Conservation (phyloP, 1,140 invertebrate species). For the Phthorimaea operculella region DNA sequence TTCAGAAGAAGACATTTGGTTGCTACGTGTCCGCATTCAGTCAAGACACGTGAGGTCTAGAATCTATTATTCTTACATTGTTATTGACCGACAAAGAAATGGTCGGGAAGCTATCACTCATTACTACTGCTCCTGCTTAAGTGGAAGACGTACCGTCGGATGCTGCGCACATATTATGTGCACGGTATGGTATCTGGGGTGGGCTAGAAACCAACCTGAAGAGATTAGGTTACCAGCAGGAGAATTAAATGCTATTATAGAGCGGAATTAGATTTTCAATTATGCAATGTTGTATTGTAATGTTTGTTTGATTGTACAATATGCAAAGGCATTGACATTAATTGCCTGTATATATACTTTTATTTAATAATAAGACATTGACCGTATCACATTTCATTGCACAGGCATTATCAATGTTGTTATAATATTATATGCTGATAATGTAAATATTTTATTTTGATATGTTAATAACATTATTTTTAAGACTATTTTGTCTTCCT, state of each 20-base stretch:
- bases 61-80: conserved; percentile 10
- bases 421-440: no score
- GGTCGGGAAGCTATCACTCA: neutral
- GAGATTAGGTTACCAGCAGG: neutral
- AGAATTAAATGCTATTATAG: conserved; percentile 1
- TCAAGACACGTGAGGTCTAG: conserved; percentile 7
- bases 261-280: no score
- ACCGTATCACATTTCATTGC: no score
- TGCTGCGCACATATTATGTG: conserved; percentile 9
- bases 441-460: no score
- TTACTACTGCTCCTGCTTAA: conserved; percentile 9
- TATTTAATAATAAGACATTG: no score
- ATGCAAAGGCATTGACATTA: no score
- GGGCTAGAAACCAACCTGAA: conserved; percentile 8
- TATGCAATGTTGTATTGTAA: no score
- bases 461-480: no score
- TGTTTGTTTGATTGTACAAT: no score
- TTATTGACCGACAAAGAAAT: conserved; percentile 6
- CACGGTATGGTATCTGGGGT: conserved; percentile 11
- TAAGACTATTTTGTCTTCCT: no score
- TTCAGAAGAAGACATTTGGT: conserved; percentile 2
- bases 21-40: conserved; percentile 6
- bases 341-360: no score
- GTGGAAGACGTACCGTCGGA: conserved; percentile 7
- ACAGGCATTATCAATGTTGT: no score